Conservation (phyloP, 2,113 vertebrate genomes). For the Uria lomvia region DNA sequence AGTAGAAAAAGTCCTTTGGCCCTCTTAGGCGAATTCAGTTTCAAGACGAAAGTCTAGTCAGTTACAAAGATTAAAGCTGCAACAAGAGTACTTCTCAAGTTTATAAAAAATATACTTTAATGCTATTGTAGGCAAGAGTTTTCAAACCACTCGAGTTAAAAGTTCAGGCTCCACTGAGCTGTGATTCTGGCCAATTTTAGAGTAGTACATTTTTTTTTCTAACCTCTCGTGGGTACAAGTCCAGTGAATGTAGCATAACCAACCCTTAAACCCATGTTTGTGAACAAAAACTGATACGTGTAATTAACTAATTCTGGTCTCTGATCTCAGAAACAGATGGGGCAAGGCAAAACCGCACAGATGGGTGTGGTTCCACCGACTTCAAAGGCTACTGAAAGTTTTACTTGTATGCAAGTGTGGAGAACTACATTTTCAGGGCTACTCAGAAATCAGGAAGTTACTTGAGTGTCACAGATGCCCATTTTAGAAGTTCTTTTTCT, state of each 20-base stretch:
- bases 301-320: not conserved
- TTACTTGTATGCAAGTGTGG: not conserved
- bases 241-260: not conserved
- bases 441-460: not conserved
- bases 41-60: not conserved
- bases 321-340: not conserved
- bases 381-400: not conserved
- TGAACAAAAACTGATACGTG: not conserved
- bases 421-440: not conserved
- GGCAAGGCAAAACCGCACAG: not conserved
- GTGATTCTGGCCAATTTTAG: not conserved
- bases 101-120: not conserved
- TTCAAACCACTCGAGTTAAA: not conserved
- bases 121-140: not conserved
- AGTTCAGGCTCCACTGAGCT: not conserved
- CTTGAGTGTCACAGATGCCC: not conserved
- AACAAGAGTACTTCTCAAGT: not conserved
- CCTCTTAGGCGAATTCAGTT: not conserved
- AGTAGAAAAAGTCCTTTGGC: not conserved
- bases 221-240: not conserved
- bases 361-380: not conserved
- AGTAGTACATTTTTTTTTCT: not conserved
- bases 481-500: not conserved
- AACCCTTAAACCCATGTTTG: not conserved
- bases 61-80: not conserved